Conservation (phyloP, 2,888 invertebrate species). For the Seira musarum region DNA sequence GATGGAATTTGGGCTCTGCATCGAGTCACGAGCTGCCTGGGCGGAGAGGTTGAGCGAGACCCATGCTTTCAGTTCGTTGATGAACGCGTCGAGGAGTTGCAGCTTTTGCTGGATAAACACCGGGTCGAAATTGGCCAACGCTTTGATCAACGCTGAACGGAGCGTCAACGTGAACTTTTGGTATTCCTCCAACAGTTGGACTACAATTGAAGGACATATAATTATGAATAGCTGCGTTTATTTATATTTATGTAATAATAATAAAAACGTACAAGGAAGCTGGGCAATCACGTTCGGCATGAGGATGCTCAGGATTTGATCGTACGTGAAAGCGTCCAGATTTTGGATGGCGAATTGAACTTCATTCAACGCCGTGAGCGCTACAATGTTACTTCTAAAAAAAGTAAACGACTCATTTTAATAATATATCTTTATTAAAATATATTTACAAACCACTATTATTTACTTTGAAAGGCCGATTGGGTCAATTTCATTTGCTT, state of each 20-base stretch:
- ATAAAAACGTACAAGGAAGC: slow-evolving; percentile 33
- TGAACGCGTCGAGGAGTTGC: slow-evolving; percentile 35
- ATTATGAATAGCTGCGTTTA: too few species aligned
- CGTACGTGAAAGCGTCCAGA: slow-evolving; percentile 40
- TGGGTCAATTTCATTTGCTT: background rate
- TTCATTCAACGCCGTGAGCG: slow-evolving; percentile 28
- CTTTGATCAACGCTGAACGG: background rate
- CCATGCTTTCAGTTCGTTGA: slow-evolving; percentile 42
- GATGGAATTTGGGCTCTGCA: slow-evolving; percentile 50
- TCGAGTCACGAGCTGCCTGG: slow-evolving; percentile 42
- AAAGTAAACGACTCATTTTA: too few species aligned
- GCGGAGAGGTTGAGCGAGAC: slow-evolving; percentile 41
- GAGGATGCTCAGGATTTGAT: slow-evolving; percentile 40
- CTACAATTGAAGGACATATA: slow-evolving; percentile 1
- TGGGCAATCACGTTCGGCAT: slow-evolving; percentile 51
- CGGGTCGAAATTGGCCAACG: slow-evolving; percentile 24
- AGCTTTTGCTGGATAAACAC: slow-evolving; percentile 30
- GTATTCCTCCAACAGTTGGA: slow-evolving; percentile 50
- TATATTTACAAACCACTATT: too few species aligned
- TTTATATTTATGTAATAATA: too few species aligned
- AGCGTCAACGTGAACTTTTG: slow-evolving; percentile 25
- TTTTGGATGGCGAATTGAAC: slow-evolving; percentile 43
- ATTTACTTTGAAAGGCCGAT: background rate
- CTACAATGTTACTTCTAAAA: slow-evolving; percentile 27
- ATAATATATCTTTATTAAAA: too few species aligned